These are phyloP conservation scores for Hyphantria cunea DNA, from an alignment of 1,140 invertebrate genomes.

Conservation along the genomic window DNA sequence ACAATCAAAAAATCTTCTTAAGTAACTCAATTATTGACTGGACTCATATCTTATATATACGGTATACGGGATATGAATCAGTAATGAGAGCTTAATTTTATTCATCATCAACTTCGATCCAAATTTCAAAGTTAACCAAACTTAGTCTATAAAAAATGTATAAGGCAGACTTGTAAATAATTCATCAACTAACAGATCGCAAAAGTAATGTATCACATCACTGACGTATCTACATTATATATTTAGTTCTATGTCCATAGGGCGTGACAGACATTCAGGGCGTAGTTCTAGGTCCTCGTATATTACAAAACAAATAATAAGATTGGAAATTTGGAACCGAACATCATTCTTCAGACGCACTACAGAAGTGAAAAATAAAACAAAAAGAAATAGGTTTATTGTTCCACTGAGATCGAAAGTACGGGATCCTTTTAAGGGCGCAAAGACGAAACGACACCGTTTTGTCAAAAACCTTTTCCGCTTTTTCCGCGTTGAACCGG, in stretches of 20 bases:
- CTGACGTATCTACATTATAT: not conserved
- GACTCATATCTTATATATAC: too few relatives aligned
- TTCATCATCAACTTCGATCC: too few relatives aligned
- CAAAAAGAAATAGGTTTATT: constrained; percentile 49
- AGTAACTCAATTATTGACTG: too few relatives aligned
- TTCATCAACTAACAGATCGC: too few relatives aligned
- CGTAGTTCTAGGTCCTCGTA: constrained; percentile 20
- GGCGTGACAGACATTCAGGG: constrained; percentile 21
- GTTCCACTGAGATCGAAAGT: constrained; percentile 43
- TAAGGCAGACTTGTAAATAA: too few relatives aligned
- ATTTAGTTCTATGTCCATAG: constrained; percentile 7
- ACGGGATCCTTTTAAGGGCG: constrained; percentile 45
- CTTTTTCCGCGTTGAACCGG: constrained; percentile 15
- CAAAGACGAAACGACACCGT: constrained; percentile 34
- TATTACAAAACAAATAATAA: constrained; percentile 35
- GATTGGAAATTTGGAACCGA: constrained; percentile 19
- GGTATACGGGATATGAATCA: too few relatives aligned
- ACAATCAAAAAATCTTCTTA: too few relatives aligned
- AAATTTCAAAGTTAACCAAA: too few relatives aligned
- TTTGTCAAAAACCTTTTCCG: constrained; percentile 44
- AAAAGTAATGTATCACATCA: too few relatives aligned
- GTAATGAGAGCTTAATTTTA: too few relatives aligned
- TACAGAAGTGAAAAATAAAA: constrained; percentile 42
- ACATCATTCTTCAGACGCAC: constrained; percentile 32
- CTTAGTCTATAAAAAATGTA: too few relatives aligned